Evolutionary conservation across 2,888 invertebrate genomes (phyloP), one percentile per base, ranked within the genome.

Genomic region (Macrophya alboannulata): DNA sequence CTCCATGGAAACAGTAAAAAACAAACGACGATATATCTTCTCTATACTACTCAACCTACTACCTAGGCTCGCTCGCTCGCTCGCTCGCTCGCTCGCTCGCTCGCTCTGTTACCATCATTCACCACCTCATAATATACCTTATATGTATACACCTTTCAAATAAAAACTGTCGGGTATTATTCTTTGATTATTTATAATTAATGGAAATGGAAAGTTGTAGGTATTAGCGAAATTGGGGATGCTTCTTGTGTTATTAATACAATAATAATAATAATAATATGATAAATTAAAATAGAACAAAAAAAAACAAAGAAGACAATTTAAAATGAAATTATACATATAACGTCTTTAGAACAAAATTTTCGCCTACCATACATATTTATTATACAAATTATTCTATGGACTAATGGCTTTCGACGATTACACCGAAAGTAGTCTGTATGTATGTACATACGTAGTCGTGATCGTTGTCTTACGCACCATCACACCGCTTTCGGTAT

Each of bases 1-100:
- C 43, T 83, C 65, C 71, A 71, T 65, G 83, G 83, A 68, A 81
- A 81, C 81, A 62, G 40, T 77, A 74, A 21, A 62, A 59, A 55
- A 77, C 77, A 77, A 55, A 77, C 55, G 77, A 77, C 55, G 77
- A 55, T 77, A 55, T 55, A 10, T 77, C 25, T 77, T 37, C 37
- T 55, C 55, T 21, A 8, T 76, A 25, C 17, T 76, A 37, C 43
- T 72, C 37, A 48, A 76, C 48, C 62, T 62, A 25, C 62, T 62
- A 68, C 37, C 68, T 68, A 68, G 68, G 8, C 37, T 68, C 68
- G 68, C 15, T 68, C 68, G 68, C 68, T 65, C 21, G 65, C 65
- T 68, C 37, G 68, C 68, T 37, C 68, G 62, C 25, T 71, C 71
- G 68, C 68, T 65, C 21, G 65, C 65, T 68, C 37, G 68, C 68